Conservation (phyloP, 1,140 invertebrate genomes). For the Apis cerana region DNA sequence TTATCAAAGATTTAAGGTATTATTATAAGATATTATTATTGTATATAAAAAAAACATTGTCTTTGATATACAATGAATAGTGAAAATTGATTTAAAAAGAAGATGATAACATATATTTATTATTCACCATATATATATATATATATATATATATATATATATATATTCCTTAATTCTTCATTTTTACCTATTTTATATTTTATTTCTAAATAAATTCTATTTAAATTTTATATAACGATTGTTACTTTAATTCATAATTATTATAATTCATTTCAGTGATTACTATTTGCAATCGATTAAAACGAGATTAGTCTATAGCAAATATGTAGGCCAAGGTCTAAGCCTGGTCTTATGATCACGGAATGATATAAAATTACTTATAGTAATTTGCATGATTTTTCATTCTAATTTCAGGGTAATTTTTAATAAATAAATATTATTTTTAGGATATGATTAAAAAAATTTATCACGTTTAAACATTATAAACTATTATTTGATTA, state of each 20-base stretch:
- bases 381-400: too few species aligned
- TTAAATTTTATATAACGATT: slow-evolving; percentile 48
- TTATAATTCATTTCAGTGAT: background rate
- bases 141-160: too few species aligned
- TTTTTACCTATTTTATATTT: slow-evolving; percentile 53
- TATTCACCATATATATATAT: too few species aligned
- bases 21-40: background rate
- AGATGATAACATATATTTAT: too few species aligned
- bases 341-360: too few species aligned
- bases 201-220: slow-evolving; percentile 62
- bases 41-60: background rate
- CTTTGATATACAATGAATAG: background rate
- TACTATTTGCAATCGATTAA: background rate
- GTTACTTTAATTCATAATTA: background rate
- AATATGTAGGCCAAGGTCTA: background rate
- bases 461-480: background rate
- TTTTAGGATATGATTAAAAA: too few species aligned
- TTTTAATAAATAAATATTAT: background rate
- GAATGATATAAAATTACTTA: background rate
- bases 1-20: background rate
- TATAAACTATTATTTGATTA: background rate
- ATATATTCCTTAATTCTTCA: too few species aligned
- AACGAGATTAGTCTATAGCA: background rate
- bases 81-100: background rate
- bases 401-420: background rate